Conservation (phyloP, 2,797 vertebrate genomes). For the Potorous gilbertii region DNA sequence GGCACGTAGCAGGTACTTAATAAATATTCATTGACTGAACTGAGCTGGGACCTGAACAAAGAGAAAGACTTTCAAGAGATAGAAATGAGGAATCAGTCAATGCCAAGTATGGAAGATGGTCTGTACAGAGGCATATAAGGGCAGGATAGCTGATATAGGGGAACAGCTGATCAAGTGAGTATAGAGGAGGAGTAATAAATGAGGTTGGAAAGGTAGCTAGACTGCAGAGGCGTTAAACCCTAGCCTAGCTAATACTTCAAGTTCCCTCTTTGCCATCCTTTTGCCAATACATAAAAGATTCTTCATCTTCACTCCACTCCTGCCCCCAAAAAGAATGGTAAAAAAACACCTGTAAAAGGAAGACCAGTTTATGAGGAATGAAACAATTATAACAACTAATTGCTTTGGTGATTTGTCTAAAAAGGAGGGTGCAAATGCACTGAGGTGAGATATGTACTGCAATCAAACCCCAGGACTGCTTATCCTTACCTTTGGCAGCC, state of each 20-base stretch:
- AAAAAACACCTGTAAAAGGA: conserved; percentile 7
- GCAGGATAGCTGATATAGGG: not conserved
- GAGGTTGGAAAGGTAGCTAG: not conserved
- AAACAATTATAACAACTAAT: conserved; percentile 18
- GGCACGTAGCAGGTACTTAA: not conserved
- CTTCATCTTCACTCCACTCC: not conserved
- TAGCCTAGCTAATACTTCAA: not conserved
- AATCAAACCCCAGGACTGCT: not conserved
- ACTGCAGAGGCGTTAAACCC: not conserved
- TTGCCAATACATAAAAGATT: not conserved
- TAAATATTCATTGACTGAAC: not conserved
- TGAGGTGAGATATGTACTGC: not conserved
- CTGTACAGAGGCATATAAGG: not conserved
- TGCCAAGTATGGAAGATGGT: not conserved
- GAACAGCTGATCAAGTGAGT: not conserved
- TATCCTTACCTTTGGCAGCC: not conserved
- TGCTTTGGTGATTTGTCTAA: not conserved
- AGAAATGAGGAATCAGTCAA: not conserved
- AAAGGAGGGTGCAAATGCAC: not conserved
- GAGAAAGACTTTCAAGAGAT: not conserved
- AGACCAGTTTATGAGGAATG: not conserved
- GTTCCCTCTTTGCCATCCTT: not conserved
- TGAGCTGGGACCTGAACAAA: not conserved
- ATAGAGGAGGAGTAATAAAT: not conserved
- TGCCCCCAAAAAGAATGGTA: not conserved